These are phyloP conservation scores for Charanyca ferruginea DNA, from an alignment of 2,888 invertebrate genomes.

Conservation along the genomic window DNA sequence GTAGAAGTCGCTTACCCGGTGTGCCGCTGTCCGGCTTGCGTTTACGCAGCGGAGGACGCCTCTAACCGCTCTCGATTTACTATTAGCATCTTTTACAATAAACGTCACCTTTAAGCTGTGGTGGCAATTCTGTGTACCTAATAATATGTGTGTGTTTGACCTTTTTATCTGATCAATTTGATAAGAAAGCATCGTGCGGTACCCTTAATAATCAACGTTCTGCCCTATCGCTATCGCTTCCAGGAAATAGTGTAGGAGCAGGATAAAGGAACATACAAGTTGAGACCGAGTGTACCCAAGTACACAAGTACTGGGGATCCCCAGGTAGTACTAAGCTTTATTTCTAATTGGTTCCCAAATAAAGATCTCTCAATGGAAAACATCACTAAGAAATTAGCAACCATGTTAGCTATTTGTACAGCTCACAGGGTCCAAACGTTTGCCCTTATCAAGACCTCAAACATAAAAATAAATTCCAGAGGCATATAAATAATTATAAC, in stretches of 20 bases:
- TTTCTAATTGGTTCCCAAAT: constrained; percentile 58
- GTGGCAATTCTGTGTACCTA: constrained; percentile 37
- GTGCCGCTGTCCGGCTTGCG: constrained; percentile 24
- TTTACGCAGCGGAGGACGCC: constrained; percentile 18
- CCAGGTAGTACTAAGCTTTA: constrained; percentile 53
- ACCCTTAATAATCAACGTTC: constrained; percentile 63
- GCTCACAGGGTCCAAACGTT: constrained; percentile 20
- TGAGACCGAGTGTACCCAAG: constrained; percentile 61
- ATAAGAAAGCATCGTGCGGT: constrained; percentile 57
- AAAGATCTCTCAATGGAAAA: constrained; percentile 42
- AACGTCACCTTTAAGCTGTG: constrained; percentile 9
- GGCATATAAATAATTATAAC: no score
- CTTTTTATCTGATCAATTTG: constrained; percentile 51
- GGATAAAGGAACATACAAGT: constrained; percentile 62
- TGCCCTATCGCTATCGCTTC: constrained; percentile 60
- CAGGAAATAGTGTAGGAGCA: constrained; percentile 54
- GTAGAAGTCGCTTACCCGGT: constrained; percentile 29
- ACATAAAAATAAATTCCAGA: no score
- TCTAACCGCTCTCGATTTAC: not conserved
- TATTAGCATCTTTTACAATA: constrained; percentile 2
- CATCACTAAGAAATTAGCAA: constrained; percentile 58
- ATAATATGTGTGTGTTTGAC: no score
- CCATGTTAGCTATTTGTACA: constrained; percentile 60
- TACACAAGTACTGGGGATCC: constrained; percentile 65
- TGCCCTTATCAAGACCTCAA: constrained; percentile 5